These are phyloP conservation scores for Creontiades dilutus DNA, from an alignment of 2,888 invertebrate species.

Conservation along the genomic window DNA sequence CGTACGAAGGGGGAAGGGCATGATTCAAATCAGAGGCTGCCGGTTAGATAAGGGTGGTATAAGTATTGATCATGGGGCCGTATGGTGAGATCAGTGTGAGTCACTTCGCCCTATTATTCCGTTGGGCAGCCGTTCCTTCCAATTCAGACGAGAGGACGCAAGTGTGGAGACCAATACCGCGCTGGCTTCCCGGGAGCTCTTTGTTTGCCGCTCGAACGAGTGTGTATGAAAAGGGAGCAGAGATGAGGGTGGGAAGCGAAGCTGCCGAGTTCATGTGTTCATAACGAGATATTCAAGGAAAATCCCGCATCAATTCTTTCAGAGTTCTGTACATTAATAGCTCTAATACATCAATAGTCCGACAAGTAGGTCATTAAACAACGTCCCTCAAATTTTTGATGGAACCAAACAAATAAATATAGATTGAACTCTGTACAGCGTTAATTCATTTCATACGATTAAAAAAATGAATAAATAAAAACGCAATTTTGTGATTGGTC, in stretches of 20 bases:
- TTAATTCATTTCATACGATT: no score
- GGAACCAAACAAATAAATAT: no score
- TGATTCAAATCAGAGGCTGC: slow-evolving; percentile 68
- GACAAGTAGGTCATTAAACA: no score
- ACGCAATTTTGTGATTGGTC: no score
- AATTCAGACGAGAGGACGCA: not conserved
- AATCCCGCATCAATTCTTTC: no score
- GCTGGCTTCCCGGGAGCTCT: slow-evolving; percentile 8
- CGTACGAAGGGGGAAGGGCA: slow-evolving; percentile 15
- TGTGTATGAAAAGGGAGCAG: not conserved
- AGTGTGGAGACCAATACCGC: slow-evolving; percentile 42
- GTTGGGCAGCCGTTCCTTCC: slow-evolving; percentile 50
- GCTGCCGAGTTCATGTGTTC: no score
- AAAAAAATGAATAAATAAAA: no score
- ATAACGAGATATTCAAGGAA: no score
- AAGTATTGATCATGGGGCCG: slow-evolving; percentile 66
- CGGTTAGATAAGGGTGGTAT: slow-evolving; percentile 63
- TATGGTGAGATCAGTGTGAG: slow-evolving; percentile 59
- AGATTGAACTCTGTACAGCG: no score
- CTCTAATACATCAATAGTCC: no score
- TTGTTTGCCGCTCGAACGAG: slow-evolving; percentile 21
- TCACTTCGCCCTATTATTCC: slow-evolving; percentile 63
- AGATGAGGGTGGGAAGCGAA: not conserved
- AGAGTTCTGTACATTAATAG: no score
- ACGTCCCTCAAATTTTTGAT: no score